A percentile compares a stretch with the other conserved stretches of the same genome.
These are phyloP conservation scores for Dipus sagitta DNA, from an alignment of 2,797 vertebrate species.

Conservation along the genomic window DNA sequence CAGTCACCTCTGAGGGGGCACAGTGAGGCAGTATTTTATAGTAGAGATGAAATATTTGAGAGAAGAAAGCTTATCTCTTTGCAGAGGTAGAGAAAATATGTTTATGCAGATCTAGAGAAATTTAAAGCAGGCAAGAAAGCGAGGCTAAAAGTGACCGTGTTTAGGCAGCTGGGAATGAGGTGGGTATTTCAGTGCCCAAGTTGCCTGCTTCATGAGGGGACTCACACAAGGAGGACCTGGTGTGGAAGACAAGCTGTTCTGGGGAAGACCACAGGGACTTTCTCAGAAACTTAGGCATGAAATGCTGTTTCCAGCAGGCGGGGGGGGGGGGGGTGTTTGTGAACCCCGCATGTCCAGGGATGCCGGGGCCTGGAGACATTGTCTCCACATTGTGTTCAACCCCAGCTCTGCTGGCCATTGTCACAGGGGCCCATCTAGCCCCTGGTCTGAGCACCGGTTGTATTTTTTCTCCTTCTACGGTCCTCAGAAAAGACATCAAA, in stretches of 20 bases:
- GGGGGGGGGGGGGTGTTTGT: constrained; percentile 25
- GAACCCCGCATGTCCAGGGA: background rate
- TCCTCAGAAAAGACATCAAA: constrained; percentile 93
- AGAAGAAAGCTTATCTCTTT: constrained; percentile 72
- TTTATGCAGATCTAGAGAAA: constrained; percentile 66
- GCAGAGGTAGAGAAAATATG: constrained; percentile 62
- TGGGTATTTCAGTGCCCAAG: background rate
- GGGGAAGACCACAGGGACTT: constrained; percentile 43
- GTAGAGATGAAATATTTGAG: constrained; percentile 79
- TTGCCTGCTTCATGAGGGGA: background rate
- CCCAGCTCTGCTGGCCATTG: constrained; percentile 88
- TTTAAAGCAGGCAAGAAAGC: background rate
- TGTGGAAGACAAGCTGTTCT: background rate
- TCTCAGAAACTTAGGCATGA: constrained; percentile 30
- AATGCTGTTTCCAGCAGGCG: constrained; percentile 33
- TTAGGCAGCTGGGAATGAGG: background rate
- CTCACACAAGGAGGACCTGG: background rate
- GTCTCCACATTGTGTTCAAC: constrained; percentile 71
- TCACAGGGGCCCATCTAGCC: constrained; percentile 86
- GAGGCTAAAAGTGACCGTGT: background rate
- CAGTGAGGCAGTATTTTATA: constrained; percentile 58
- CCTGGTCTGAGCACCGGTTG: constrained; percentile 88
- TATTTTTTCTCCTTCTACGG: constrained; percentile 91
- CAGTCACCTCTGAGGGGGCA: constrained; percentile 74
- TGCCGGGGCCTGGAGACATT: constrained; percentile 63